Percentiles rank a stretch among this genome's conserved stretches.
Evolutionary conservation across 2,113 vertebrate genomes (phyloP).

Genomic region (Phoenicopterus ruber): DNA sequence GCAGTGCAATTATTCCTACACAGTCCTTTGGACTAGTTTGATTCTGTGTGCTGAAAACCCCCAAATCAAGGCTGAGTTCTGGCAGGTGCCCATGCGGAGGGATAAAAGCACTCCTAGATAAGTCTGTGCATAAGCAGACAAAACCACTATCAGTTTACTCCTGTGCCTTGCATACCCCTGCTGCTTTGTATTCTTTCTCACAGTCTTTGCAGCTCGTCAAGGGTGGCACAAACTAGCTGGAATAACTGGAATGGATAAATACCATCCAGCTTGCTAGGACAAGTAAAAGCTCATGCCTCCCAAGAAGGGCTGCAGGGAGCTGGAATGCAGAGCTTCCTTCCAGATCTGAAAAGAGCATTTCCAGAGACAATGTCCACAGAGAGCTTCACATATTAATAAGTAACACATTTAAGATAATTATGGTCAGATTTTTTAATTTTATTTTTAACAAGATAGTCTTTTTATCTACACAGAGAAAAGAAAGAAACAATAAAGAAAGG

Average conservation of each 20-base stretch:
- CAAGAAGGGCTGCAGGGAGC: conserved; percentile 4
- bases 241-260: conserved; percentile 45
- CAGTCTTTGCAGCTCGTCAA: not conserved
- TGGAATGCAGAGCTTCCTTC: not conserved
- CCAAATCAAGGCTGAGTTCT: not conserved
- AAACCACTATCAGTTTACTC: not conserved
- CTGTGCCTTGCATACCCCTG: not conserved
- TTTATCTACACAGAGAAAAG: not conserved
- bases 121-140: not conserved
- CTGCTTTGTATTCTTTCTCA: conserved; percentile 7
- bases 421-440: not conserved
- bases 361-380: conserved; percentile 44
- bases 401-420: not conserved
- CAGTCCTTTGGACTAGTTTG: not conserved
- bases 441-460: not conserved
- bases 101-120: not conserved
- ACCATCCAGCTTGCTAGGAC: not conserved
- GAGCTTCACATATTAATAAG: conserved; percentile 45
- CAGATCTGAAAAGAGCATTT: conserved; percentile 53
- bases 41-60: not conserved
- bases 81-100: not conserved
- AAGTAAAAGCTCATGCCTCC: conserved; percentile 1
- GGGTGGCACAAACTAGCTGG: conserved; percentile 5
- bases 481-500: not conserved
- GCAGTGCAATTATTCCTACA: not conserved